Conservation (phyloP, 2,113 vertebrate species). For the Mesoclemmys tuberculata region DNA sequence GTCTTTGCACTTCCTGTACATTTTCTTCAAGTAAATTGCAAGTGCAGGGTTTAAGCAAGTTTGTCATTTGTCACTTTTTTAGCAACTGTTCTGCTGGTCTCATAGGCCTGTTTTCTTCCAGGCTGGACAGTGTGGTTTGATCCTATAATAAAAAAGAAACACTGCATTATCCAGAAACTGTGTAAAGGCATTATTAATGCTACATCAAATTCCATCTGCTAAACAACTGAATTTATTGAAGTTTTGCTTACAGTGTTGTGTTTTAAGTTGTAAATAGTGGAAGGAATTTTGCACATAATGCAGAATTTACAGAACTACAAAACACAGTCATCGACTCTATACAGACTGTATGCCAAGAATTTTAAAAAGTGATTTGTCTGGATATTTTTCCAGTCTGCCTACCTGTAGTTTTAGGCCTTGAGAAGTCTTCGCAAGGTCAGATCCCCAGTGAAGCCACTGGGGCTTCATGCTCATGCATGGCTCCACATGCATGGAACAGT, state of each 20-base stretch:
- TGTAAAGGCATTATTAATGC: not conserved
- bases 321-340: not conserved
- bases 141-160: not conserved
- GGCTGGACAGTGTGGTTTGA: not conserved
- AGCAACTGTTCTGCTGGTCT: constrained; percentile 35
- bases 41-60: constrained; percentile 36
- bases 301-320: not conserved
- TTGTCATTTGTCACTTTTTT: constrained; percentile 43
- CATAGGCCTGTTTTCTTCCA: constrained; percentile 25
- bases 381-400: not conserved
- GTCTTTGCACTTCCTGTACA: constrained; percentile 10
- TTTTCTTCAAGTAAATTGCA: constrained; percentile 61
- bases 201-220: not conserved
- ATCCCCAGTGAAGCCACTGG: not conserved
- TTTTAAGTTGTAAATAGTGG: not conserved
- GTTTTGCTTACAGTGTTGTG: not conserved
- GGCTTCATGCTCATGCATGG: not conserved
- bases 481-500: not conserved
- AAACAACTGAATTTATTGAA: not conserved
- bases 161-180: not conserved
- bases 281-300: not conserved
- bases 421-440: not conserved
- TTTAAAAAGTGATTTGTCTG: not conserved
- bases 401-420: not conserved
- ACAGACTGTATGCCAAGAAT: not conserved